Conservation (phyloP, 2,113 vertebrate genomes). For the Cynoglossus semilaevis region DNA sequence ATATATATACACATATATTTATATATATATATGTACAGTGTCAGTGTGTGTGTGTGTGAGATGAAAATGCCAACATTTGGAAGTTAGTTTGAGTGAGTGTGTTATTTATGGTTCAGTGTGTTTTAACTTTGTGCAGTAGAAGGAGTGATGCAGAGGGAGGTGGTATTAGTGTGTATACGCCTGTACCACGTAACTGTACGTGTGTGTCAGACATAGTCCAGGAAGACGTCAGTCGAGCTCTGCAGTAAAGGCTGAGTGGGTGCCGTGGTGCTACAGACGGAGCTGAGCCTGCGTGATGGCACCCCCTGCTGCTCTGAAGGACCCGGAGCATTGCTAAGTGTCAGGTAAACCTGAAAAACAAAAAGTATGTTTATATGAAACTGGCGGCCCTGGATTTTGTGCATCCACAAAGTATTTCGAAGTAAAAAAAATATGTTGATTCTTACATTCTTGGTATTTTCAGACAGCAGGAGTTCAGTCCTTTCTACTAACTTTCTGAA, state of each 20-base stretch:
- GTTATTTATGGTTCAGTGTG: slow-evolving; percentile 26
- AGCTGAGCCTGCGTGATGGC: slow-evolving; percentile 86
- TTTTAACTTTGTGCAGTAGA: slow-evolving; percentile 13
- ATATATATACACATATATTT: slow-evolving; percentile 17
- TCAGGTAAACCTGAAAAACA: slow-evolving; percentile 84
- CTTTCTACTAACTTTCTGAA: slow-evolving; percentile 92
- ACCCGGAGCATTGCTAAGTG: slow-evolving; percentile 71
- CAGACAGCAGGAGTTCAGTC: slow-evolving; percentile 90
- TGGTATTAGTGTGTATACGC: slow-evolving; percentile 2
- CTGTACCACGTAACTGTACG: slow-evolving; percentile 5
- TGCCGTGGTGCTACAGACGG: slow-evolving; percentile 91
- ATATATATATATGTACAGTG: slow-evolving; percentile 14
- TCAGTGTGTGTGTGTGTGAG: neutral
- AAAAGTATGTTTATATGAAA: neutral
- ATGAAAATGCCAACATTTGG: slow-evolving; percentile 25
- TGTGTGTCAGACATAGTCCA: slow-evolving; percentile 70
- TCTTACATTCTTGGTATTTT: slow-evolving; percentile 87
- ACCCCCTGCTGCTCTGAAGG: slow-evolving; percentile 73
- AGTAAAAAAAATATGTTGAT: neutral
- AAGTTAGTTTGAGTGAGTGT: slow-evolving; percentile 23
- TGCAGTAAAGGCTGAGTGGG: slow-evolving; percentile 89
- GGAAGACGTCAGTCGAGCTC: slow-evolving; percentile 78
- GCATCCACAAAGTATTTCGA: neutral
- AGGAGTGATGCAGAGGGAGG: slow-evolving; percentile 8
- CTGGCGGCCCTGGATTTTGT: neutral